These are phyloP conservation scores for Naja naja DNA, from an alignment of 2,113 vertebrate species.

Conservation along the genomic window DNA sequence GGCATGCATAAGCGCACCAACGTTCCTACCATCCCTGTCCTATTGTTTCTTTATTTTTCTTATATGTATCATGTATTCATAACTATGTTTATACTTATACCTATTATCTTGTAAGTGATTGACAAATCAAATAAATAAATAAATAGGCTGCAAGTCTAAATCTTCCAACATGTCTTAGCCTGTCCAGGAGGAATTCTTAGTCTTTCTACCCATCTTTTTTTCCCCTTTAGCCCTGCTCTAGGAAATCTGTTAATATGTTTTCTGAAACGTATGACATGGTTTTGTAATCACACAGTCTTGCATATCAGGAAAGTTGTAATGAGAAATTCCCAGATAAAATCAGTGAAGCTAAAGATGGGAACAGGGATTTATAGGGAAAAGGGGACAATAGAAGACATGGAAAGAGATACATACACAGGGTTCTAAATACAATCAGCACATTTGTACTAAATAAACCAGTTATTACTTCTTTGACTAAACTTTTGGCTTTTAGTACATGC, in stretches of 20 bases:
- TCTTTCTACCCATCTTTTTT: not conserved
- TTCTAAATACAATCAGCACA: not conserved
- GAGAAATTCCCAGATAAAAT: not conserved
- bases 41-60: no score
- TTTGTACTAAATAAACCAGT: not conserved
- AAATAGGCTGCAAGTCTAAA: not conserved
- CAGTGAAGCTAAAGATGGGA: not conserved
- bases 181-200: not conserved
- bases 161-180: not conserved
- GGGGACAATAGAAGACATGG: not conserved
- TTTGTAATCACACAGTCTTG: not conserved
- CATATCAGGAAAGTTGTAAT: not conserved
- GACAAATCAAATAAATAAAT: no score
- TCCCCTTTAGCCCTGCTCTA: not conserved
- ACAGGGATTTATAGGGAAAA: not conserved
- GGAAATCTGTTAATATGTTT: not conserved
- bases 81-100: no score
- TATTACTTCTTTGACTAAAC: not conserved
- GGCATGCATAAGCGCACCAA: no score
- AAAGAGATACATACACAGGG: not conserved
- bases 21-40: no score
- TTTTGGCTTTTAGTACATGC: not conserved
- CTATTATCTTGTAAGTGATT: no score
- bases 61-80: no score
- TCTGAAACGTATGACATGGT: not conserved